Base-by-base conservation (phyloP, 53 echinoderm and acorn worm genomes). In the Mesocentrotus franciscanus region DNA sequence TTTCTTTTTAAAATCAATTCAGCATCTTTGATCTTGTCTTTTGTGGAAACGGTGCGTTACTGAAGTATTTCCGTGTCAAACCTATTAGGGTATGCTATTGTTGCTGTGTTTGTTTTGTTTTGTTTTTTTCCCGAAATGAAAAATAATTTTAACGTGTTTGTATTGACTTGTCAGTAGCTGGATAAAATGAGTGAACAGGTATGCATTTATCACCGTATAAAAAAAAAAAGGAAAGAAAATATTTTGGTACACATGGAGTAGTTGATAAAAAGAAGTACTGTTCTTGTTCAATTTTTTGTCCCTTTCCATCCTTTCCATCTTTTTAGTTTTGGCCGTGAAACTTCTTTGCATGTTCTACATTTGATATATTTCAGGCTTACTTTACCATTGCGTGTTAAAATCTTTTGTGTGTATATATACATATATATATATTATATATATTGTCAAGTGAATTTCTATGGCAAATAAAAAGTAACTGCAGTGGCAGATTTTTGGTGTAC, bases 361-460 rank as follows among this genome's bases (percentile, higher is more conserved):
- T n/a, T 58, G 93, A 79, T 30, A 93, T 93, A 79, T 79, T 78
- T 93, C 78, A 93, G 57, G 93, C 93, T 93, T 79, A 93, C 78
- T 81, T 81, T 75, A 93, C 26, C n/a, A 22, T 93, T 93, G 93
- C 81, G 68, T 60, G 72, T 93, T 75, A 11, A 49, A 49, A 81
- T 18, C 16, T 93, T 92, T 74, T 81, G 58, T 93, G 93, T 93
- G 61, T 76, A 75, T 66, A 93, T 93, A 92, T 66, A 92, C 49
- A 49, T 75, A 87, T 57, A 58, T 39, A 87, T 87, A 92, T 92
- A 72, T 91, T 91, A 91, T 91, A 91, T 91, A 64, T 91, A 91
- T 90, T 61, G 30, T 91, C 91, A 93, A 92, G 78, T 79, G 81
- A 93, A 93, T 93, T 93, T 93, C 93, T 93, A 93, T 93, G 93